These are phyloP conservation scores for Anguilla japonica DNA, from an alignment of 2,113 vertebrate species.

Conservation along the genomic window DNA sequence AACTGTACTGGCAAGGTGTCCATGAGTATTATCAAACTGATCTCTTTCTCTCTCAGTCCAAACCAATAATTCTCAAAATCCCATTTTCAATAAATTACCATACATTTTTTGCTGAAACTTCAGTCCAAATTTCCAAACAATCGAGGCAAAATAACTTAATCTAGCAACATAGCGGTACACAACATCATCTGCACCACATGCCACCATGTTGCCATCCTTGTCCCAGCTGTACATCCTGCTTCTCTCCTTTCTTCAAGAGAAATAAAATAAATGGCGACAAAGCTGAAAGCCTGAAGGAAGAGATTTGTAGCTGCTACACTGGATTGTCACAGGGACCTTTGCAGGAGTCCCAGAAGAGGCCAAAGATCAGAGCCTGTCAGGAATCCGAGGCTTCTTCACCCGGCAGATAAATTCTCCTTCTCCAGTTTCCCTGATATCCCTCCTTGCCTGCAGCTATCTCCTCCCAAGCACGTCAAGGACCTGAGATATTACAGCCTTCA, in stretches of 20 bases:
- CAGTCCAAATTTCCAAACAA: too few relatives aligned
- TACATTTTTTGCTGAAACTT: too few relatives aligned
- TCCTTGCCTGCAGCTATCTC: neutral
- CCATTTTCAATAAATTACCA: too few relatives aligned
- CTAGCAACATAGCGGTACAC: too few relatives aligned
- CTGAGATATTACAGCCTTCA: neutral
- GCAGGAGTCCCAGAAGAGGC: neutral
- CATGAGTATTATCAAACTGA: neutral
- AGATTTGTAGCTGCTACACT: neutral
- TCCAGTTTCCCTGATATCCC: neutral
- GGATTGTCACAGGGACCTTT: neutral
- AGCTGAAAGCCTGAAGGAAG: neutral
- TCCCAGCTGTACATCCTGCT: neutral
- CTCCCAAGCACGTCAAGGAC: neutral
- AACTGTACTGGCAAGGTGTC: neutral
- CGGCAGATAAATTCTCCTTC: neutral
- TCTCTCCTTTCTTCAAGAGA: neutral
- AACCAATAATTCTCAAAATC: too few relatives aligned
- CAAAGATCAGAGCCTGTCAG: neutral
- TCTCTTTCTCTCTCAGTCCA: neutral
- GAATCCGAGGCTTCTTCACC: neutral
- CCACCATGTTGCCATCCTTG: neutral
- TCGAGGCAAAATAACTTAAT: too few relatives aligned
- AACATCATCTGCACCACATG: neutral
- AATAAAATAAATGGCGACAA: neutral